Evolutionary conservation across 1,140 invertebrate genomes (phyloP).

Genomic region (Drosophila orosa): DNA sequence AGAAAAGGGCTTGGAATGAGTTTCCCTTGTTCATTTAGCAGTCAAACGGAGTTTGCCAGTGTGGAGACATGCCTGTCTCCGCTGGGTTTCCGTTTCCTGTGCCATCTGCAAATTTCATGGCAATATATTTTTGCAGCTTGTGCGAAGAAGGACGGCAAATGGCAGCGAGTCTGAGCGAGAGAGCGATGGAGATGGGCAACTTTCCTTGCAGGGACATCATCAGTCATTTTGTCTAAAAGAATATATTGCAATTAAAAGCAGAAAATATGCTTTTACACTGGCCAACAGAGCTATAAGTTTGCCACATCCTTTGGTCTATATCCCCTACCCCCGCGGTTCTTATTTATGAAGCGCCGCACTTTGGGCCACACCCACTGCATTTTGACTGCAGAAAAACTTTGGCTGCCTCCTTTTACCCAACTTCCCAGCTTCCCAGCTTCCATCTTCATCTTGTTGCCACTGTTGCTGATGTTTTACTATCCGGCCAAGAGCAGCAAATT

Average conservation of each 20-base stretch:
- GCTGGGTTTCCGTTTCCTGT: constrained; percentile 77
- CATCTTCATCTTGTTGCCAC: constrained; percentile 45
- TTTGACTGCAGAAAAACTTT: constrained; percentile 51
- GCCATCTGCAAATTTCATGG: constrained; percentile 74
- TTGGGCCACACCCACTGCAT: constrained; percentile 63
- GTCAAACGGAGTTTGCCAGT: constrained; percentile 68
- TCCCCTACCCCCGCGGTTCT: constrained; percentile 13
- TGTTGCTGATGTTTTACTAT: constrained; percentile 80
- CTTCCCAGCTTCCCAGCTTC: not conserved
- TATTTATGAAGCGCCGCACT: constrained; percentile 79
- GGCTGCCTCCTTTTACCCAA: not conserved
- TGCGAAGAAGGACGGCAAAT: constrained; percentile 24
- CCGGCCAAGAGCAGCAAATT: constrained; percentile 66
- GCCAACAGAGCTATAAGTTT: constrained; percentile 59
- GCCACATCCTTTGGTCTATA: constrained; percentile 9
- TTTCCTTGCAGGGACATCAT: constrained; percentile 59
- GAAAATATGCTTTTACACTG: constrained; percentile 79
- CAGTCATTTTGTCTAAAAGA: constrained; percentile 83
- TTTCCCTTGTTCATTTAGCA: constrained; percentile 78
- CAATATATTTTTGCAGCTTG: constrained; percentile 73
- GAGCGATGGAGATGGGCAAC: constrained; percentile 11
- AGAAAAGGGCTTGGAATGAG: constrained; percentile 45
- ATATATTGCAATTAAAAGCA: constrained; percentile 83
- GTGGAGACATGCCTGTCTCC: constrained; percentile 68
- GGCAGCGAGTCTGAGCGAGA: not conserved